Percentiles rank a stretch among this genome's conserved stretches.
Evolutionary conservation across 2,113 vertebrate species (phyloP).

Genomic region (Tenebrosternarchus preto): DNA sequence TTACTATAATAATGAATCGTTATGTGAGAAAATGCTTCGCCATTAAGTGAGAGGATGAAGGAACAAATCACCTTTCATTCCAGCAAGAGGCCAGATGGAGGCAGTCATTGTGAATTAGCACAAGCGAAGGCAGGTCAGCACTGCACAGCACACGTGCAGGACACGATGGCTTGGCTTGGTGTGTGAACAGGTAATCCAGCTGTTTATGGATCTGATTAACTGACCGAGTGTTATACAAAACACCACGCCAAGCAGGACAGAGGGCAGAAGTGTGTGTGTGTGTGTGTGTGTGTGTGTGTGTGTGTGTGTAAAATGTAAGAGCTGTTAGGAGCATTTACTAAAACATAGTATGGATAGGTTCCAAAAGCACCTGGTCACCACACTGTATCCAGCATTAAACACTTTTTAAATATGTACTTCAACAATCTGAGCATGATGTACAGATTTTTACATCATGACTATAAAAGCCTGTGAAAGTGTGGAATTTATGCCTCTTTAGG

Average conservation of each 20-base stretch:
- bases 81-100: conserved; percentile 51
- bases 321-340: no score
- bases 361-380: background rate
- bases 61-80: conserved; percentile 51
- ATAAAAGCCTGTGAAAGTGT: background rate
- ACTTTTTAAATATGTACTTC: no score
- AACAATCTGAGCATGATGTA: no score
- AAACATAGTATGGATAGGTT: no score
- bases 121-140: conserved; percentile 28
- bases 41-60: conserved; percentile 43
- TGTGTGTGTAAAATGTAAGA: conserved; percentile 2
- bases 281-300: conserved; percentile 15
- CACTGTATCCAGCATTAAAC: background rate
- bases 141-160: background rate
- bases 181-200: background rate
- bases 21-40: conserved; percentile 49
- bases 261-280: conserved; percentile 9
- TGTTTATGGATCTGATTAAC: background rate
- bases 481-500: background rate
- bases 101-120: conserved; percentile 37
- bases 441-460: background rate
- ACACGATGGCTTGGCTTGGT: conserved; percentile 15
- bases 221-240: conserved; percentile 5
- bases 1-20: conserved; percentile 52
- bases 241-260: conserved; percentile 6